Conservation (phyloP, 2,113 vertebrate genomes). For the Lophochroa leadbeateri region DNA sequence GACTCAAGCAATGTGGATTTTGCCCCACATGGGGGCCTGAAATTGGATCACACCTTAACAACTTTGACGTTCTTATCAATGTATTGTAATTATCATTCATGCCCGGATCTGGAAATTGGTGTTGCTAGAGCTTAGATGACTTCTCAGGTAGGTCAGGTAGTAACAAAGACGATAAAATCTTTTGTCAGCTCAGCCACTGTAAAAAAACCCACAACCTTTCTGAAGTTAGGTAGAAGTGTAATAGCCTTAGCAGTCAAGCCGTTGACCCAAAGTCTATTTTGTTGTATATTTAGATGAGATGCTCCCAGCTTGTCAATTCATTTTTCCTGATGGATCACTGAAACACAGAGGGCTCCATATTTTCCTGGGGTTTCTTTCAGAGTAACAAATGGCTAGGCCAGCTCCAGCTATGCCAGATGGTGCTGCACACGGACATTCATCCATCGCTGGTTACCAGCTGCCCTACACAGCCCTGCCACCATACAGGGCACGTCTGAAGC, state of each 20-base stretch:
- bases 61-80: not conserved
- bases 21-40: not conserved
- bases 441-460: not conserved
- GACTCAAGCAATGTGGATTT: not conserved
- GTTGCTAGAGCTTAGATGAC: not conserved
- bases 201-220: accelerated
- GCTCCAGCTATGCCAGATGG: constrained; percentile 2
- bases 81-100: not conserved
- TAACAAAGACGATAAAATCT: not conserved
- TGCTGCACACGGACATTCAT: not conserved
- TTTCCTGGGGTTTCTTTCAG: not conserved
- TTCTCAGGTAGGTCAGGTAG: not conserved
- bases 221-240: not conserved
- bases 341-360: not conserved
- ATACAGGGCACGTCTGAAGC: not conserved
- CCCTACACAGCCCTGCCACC: not conserved
- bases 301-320: not conserved
- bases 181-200: not conserved
- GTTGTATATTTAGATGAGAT: not conserved
- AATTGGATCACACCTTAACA: not conserved
- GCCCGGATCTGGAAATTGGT: not conserved
- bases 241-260: not conserved
- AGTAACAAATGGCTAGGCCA: not conserved
- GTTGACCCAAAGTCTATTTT: not conserved
- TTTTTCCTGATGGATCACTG: not conserved